Conservation (phyloP, 1,140 invertebrate species). For the Zophobas atratus region DNA sequence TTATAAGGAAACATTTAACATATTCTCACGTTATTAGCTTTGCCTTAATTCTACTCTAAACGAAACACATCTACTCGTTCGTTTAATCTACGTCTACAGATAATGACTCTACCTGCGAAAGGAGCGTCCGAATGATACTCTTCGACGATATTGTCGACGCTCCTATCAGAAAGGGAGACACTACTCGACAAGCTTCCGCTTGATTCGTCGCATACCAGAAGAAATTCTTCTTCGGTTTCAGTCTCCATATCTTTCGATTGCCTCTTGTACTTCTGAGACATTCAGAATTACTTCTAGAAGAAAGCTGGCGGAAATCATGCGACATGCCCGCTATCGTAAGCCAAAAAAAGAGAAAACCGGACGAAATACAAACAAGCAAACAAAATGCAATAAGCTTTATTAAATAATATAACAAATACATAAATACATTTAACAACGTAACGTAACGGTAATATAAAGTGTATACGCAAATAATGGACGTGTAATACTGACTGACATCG, state of each 20-base stretch:
- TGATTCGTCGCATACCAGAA: conserved; percentile 72
- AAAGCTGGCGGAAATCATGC: conserved; percentile 17
- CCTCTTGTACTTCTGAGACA: conserved; percentile 81
- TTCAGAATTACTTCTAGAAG: conserved; percentile 32
- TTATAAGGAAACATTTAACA: too few species aligned
- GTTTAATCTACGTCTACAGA: neutral
- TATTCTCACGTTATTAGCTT: too few species aligned
- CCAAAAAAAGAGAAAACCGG: neutral
- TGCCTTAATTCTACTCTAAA: too few species aligned
- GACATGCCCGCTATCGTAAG: neutral
- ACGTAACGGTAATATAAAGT: conserved; percentile 44
- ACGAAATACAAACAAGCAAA: conserved; percentile 50
- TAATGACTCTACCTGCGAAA: conserved; percentile 81
- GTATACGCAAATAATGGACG: conserved; percentile 18
- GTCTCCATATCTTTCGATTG: conserved; percentile 87
- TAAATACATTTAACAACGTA: conserved; percentile 53
- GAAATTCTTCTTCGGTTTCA: conserved; percentile 75
- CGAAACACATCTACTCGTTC: too few species aligned
- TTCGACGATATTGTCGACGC: conserved; percentile 87
- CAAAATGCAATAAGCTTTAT: conserved; percentile 53
- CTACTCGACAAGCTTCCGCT: conserved; percentile 76
- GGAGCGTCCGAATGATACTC: conserved; percentile 89
- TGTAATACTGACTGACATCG: conserved; percentile 28
- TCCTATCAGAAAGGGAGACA: conserved; percentile 82
- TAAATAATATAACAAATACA: conserved; percentile 49